A percentile compares a stretch with the other conserved stretches of the same genome.
Conservation (phyloP, 2,888 invertebrate species). For the Rapana venosa region DNA sequence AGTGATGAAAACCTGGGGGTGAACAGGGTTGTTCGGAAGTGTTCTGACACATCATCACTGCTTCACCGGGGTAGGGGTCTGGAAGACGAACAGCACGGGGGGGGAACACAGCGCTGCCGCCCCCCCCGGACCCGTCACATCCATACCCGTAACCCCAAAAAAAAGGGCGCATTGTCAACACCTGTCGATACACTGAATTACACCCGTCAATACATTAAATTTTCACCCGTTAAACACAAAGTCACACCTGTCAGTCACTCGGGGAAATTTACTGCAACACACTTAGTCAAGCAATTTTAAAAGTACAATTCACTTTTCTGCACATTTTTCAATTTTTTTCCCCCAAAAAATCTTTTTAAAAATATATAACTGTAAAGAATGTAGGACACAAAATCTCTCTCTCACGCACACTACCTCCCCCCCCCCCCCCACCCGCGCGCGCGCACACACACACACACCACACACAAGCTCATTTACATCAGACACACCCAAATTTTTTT, state of each 20-base stretch:
- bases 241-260: not conserved
- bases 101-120: slow-evolving; percentile 66
- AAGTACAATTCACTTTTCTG: too few species aligned
- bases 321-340: too few species aligned
- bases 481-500: too few species aligned
- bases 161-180: slow-evolving; percentile 16
- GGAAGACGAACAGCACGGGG: slow-evolving; percentile 72
- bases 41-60: slow-evolving; percentile 70
- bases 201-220: slow-evolving; percentile 45
- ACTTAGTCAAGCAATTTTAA: too few species aligned
- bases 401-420: too few species aligned
- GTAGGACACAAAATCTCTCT: too few species aligned
- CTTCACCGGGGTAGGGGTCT: slow-evolving; percentile 56
- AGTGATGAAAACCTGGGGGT: slow-evolving; percentile 70
- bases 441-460: too few species aligned
- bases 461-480: too few species aligned
- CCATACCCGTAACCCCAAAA: slow-evolving; percentile 59
- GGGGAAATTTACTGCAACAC: too few species aligned
- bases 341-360: too few species aligned
- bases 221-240: slow-evolving; percentile 59
- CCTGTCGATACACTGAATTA: slow-evolving; percentile 52
- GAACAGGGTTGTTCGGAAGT: slow-evolving; percentile 70
- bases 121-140: slow-evolving; percentile 71
- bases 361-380: too few species aligned
- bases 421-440: too few species aligned